phyloP scores from a whole-genome alignment of 1,140 invertebrate species.

The Listronotus oregonensis region DNA sequence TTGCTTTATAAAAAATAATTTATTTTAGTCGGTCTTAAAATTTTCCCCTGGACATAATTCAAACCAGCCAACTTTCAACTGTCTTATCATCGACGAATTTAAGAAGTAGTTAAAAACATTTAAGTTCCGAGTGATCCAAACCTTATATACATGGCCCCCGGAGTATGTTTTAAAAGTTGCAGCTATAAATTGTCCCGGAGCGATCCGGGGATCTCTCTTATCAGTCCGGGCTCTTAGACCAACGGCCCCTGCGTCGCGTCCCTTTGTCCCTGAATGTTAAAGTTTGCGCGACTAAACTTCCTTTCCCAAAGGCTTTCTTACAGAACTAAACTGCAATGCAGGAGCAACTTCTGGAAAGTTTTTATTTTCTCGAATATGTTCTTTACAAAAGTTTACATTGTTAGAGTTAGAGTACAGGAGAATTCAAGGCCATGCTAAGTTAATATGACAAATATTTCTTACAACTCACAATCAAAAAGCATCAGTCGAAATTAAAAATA shows the following conservation, averaged over 20 bases:
- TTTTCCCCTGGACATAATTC: slow-evolving; percentile 17
- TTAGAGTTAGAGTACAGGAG: no score
- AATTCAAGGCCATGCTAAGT: no score
- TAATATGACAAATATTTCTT: no score
- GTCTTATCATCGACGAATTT: slow-evolving; percentile 46
- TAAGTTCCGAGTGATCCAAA: slow-evolving; percentile 52
- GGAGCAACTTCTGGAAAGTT: no score
- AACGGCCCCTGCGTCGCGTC: slow-evolving; percentile 17
- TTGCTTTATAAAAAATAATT: no score
- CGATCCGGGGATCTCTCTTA: slow-evolving; percentile 56
- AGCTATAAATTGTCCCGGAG: slow-evolving; percentile 57
- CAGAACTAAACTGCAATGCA: no score
- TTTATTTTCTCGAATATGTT: no score
- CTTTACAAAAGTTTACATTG: no score
- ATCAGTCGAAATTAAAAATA: no score
- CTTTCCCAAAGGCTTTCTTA: slow-evolving; percentile 32
- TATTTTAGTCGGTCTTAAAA: neutral
- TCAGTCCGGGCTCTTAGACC: slow-evolving; percentile 47
- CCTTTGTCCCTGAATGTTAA: slow-evolving; percentile 20
- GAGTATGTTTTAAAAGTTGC: slow-evolving; percentile 58
- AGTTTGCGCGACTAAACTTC: slow-evolving; percentile 24
- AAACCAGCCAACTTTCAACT: slow-evolving; percentile 15
- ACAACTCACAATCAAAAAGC: no score
- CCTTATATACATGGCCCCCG: slow-evolving; percentile 53
- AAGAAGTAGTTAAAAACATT: slow-evolving; percentile 51